Evolutionary conservation across 1,140 invertebrate genomes (phyloP).

Genomic region (Paramacrobiotus metropolitanus): DNA sequence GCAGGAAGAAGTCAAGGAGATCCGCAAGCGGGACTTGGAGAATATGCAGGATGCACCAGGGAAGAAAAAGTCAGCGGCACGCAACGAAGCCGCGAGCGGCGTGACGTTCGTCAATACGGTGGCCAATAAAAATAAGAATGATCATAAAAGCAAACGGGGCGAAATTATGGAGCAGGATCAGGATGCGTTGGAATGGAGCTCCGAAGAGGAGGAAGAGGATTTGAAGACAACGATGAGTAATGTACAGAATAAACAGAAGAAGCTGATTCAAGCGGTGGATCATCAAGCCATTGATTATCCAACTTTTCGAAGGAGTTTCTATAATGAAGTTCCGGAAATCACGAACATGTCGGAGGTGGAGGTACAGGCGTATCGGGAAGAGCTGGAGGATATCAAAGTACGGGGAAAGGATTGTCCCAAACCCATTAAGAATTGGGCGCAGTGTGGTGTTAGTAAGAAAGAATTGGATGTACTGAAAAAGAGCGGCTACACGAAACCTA

Average conservation of each 20-base stretch:
- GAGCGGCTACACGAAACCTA: conserved; percentile 15
- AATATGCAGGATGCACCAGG: conserved; percentile 9
- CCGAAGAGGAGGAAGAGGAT: conserved; percentile 84
- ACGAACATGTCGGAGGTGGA: conserved; percentile 69
- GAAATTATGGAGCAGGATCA: conserved; percentile 92
- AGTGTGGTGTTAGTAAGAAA: conserved; percentile 90
- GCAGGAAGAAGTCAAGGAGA: conserved; percentile 67
- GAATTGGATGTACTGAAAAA: conserved; percentile 62
- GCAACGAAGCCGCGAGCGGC: conserved; percentile 73
- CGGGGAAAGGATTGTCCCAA: conserved; percentile 55
- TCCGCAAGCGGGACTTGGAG: conserved; percentile 37
- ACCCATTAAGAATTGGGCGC: conserved; percentile 89
- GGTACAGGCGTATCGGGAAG: conserved; percentile 53
- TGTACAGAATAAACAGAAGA: conserved; percentile 64
- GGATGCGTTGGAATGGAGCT: conserved; percentile 88
- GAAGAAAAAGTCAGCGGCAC: conserved; percentile 24
- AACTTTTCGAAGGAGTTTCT: conserved; percentile 81
- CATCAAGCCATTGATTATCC: conserved; percentile 54
- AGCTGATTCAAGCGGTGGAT: conserved; percentile 57
- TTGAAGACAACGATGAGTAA: conserved; percentile 68
- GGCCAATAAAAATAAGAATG: neutral
- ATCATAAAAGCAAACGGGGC: conserved; percentile 47
- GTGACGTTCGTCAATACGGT: neutral
- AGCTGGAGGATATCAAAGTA: conserved; percentile 37
- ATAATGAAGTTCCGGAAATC: conserved; percentile 76